Conservation (phyloP, 2,888 invertebrate species). For the Aelia acuminata region DNA sequence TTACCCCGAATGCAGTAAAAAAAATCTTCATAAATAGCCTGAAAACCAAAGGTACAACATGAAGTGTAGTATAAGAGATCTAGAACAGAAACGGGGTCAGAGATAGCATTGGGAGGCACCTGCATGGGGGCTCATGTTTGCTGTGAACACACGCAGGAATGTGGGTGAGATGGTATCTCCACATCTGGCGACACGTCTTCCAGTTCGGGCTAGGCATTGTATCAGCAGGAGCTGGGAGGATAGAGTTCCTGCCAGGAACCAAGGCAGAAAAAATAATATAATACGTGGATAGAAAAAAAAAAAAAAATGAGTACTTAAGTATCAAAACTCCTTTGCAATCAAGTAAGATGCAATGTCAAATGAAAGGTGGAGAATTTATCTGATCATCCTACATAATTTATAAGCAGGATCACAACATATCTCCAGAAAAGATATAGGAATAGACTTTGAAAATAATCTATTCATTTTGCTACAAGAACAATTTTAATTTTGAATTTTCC, state of each 20-base stretch:
- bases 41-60: background rate
- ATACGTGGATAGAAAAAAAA: background rate
- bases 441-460: no score
- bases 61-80: background rate
- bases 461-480: no score
- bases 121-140: constrained; percentile 8
- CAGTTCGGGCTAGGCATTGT: background rate
- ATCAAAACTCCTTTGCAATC: background rate
- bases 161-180: constrained; percentile 28
- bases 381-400: no score
- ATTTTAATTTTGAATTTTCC: no score
- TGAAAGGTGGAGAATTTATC: no score
- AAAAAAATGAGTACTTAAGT: background rate
- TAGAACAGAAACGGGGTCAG: constrained; percentile 18
- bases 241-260: background rate
- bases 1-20: background rate
- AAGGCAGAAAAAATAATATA: background rate
- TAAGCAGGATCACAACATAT: no score
- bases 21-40: background rate
- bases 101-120: background rate
- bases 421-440: no score
- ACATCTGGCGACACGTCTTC: constrained; percentile 32
- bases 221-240: background rate
- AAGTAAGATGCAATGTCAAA: no score
- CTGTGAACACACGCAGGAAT: constrained; percentile 19